Evolutionary conservation across 2,888 invertebrate genomes (phyloP).

Genomic region (Parthenolecanium corni): DNA sequence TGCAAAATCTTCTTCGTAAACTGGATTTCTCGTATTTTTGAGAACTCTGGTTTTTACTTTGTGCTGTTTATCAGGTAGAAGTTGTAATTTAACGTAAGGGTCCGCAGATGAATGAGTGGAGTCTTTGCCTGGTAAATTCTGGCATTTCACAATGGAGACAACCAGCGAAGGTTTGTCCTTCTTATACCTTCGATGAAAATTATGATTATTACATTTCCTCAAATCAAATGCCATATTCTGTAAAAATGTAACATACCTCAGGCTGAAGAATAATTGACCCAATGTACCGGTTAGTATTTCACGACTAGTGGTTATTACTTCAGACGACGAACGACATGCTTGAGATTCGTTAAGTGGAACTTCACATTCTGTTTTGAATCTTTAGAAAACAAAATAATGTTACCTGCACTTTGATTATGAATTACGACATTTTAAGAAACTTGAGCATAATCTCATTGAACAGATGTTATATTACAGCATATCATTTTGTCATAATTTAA

Average conservation of each 20-base stretch:
- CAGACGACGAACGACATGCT: background rate
- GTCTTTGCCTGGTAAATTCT: constrained; percentile 75
- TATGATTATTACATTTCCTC: background rate
- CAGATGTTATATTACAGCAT: too few relatives aligned
- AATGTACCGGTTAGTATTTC: constrained; percentile 20
- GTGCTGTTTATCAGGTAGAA: constrained; percentile 94
- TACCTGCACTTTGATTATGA: too few relatives aligned
- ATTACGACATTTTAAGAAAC: too few relatives aligned
- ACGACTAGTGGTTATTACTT: constrained; percentile 18
- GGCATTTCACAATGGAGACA: constrained; percentile 83
- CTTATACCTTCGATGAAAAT: constrained; percentile 56
- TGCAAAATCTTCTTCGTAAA: constrained; percentile 97
- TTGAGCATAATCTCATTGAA: too few relatives aligned
- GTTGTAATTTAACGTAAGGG: constrained; percentile 94
- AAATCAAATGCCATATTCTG: background rate
- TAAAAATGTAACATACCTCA: constrained; percentile 1
- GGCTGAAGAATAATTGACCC: constrained; percentile 23
- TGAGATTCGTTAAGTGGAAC: background rate
- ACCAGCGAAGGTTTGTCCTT: constrained; percentile 80
- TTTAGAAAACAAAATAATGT: background rate
- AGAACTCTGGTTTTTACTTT: constrained; percentile 94
- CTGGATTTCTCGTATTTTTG: constrained; percentile 88
- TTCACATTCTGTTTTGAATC: constrained; percentile 17
- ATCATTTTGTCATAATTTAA: too few relatives aligned
- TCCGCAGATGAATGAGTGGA: constrained; percentile 71